Conservation (phyloP, 2,797 vertebrate genomes). For the Taeniopygia guttata region DNA sequence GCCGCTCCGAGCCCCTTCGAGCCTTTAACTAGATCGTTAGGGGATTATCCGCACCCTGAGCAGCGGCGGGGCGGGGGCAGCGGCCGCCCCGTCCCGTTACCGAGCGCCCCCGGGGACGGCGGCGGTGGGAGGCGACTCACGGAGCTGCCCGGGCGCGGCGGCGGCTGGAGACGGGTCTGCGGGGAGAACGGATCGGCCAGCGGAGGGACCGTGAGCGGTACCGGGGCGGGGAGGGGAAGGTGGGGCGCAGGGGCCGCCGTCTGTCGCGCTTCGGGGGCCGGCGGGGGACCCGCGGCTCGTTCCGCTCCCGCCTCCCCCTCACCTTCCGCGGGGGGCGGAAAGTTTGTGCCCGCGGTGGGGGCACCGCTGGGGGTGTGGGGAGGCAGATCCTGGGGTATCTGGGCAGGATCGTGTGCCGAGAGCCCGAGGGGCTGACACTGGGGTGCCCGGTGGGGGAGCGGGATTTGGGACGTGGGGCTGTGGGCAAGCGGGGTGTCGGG, state of each 20-base stretch:
- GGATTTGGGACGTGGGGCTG: not conserved
- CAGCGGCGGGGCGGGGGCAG: not conserved
- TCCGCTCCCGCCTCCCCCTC: not conserved
- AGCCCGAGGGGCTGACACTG: not conserved
- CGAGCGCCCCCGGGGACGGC: not conserved
- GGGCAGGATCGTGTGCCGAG: not conserved
- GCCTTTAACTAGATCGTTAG: constrained; percentile 55
- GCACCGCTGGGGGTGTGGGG: not conserved
- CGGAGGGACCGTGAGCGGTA: not conserved
- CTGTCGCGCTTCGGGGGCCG: not conserved
- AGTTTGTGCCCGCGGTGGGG: constrained; percentile 10
- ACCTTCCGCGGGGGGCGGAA: not conserved
- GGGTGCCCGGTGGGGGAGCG: not conserved
- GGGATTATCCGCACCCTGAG: constrained; percentile 29
- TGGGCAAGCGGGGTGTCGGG: not conserved
- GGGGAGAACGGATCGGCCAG: not conserved
- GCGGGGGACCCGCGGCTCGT: not conserved
- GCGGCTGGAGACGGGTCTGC: not conserved
- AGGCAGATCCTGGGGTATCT: not conserved
- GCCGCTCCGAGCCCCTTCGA: constrained; percentile 16
- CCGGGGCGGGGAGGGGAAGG: not conserved
- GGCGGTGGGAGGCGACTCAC: not conserved
- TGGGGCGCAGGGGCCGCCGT: not conserved
- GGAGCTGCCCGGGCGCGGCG: not conserved
- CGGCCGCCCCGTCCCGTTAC: constrained; percentile 21